Evolutionary conservation across 1,140 invertebrate species (phyloP).

Genomic region (Chironomus tepperi): DNA sequence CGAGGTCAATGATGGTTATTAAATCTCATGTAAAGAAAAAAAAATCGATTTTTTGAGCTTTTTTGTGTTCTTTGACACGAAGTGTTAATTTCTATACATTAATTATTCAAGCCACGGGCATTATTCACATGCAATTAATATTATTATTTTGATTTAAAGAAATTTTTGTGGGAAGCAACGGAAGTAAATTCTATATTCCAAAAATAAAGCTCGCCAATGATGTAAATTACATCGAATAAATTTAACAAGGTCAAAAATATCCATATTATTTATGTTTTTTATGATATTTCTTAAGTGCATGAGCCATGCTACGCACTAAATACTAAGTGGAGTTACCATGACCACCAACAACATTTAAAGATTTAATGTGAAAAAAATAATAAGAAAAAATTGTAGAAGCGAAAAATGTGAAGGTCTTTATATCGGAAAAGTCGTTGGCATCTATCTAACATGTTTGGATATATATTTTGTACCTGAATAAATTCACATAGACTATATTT

Average conservation of each 20-base stretch:
- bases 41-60: neutral
- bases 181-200: neutral
- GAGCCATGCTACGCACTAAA: neutral
- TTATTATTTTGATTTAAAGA: neutral
- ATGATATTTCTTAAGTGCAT: neutral
- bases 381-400: neutral
- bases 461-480: too few relatives aligned
- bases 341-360: neutral
- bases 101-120: neutral
- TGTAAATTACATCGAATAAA: neutral
- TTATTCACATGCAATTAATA: neutral
- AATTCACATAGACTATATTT: too few relatives aligned
- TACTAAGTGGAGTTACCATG: neutral
- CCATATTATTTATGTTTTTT: neutral
- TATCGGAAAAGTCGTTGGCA: too few relatives aligned
- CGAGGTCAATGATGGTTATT: neutral
- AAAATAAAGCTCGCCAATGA: too few relatives aligned
- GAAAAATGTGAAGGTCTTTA: neutral
- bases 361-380: neutral
- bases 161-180: neutral
- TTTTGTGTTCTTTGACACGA: neutral
- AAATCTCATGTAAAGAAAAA: neutral
- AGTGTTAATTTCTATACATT: neutral
- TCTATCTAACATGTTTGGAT: too few relatives aligned
- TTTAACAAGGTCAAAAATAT: neutral